Evolutionary conservation across 1,140 invertebrate genomes (phyloP).

Genomic region (Platyscapa corneri): DNA sequence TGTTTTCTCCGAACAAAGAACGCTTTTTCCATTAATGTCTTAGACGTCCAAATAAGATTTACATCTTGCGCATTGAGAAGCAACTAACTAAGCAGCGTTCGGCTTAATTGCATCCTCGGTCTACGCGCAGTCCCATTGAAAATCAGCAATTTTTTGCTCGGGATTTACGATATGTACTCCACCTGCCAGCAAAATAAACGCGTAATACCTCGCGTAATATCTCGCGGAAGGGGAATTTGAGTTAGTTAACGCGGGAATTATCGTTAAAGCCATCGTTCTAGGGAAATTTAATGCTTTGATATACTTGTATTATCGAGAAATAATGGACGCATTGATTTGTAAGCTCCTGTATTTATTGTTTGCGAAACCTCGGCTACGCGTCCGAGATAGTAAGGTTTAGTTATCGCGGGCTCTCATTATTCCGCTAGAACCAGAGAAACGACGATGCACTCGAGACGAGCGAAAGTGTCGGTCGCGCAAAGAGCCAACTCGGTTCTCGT

Average conservation of each 20-base stretch:
- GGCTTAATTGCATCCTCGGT: too few species aligned
- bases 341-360: not conserved
- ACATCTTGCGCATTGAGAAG: not conserved
- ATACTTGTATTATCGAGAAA: too few species aligned
- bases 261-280: too few species aligned
- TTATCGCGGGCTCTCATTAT: not conserved
- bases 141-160: not conserved
- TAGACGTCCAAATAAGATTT: not conserved
- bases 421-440: not conserved
- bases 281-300: too few species aligned
- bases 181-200: not conserved
- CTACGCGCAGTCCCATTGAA: not conserved
- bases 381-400: not conserved
- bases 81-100: too few species aligned
- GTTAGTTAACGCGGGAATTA: too few species aligned
- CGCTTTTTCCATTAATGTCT: not conserved
- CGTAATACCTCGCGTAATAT: too few species aligned
- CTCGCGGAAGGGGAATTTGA: too few species aligned
- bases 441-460: not conserved
- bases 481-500: not conserved
- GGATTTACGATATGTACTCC: too few species aligned
- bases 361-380: not conserved
- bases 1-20: not conserved
- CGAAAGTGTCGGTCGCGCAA: not conserved
- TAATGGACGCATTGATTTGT: too few species aligned